A percentile compares a stretch with the other conserved stretches of the same genome.
Conservation (phyloP, 2,113 vertebrate genomes). For the Arizona elegans region DNA sequence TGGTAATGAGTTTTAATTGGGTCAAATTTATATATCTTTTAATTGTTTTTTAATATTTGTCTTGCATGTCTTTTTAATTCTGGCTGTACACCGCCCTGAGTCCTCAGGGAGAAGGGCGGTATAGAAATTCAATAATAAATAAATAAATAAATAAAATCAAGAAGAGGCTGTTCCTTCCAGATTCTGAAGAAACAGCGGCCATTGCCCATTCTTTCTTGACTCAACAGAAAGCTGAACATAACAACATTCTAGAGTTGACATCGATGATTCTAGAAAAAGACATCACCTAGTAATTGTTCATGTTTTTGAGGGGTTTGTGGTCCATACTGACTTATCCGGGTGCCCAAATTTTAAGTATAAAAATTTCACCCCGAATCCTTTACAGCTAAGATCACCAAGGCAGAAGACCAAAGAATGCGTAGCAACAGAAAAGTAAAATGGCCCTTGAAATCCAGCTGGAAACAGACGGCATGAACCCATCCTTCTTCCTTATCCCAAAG, state of each 20-base stretch:
- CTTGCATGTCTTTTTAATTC: too few species aligned
- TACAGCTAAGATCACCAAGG: not conserved
- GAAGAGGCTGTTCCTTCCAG: not conserved
- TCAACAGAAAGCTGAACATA: not conserved
- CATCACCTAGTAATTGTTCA: not conserved
- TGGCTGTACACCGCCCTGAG: too few species aligned
- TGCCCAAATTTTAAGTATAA: not conserved
- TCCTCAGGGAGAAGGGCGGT: too few species aligned
- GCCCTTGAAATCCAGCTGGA: not conserved
- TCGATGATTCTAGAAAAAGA: not conserved
- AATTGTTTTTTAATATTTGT: too few species aligned
- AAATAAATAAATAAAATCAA: too few species aligned
- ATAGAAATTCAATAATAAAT: too few species aligned
- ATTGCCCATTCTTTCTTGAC: not conserved
- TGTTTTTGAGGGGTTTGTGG: not conserved
- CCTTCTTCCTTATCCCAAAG: conserved; percentile 75
- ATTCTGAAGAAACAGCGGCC: not conserved
- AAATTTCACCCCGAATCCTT: not conserved
- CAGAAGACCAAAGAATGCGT: not conserved
- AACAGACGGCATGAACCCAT: not conserved
- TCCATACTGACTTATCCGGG: not conserved
- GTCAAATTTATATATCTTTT: too few species aligned
- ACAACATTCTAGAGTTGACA: not conserved
- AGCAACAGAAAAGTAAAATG: not conserved
- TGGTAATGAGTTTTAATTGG: too few species aligned